Evolutionary conservation across 1,140 invertebrate genomes (phyloP).

Genomic region (Drusus annulatus): DNA sequence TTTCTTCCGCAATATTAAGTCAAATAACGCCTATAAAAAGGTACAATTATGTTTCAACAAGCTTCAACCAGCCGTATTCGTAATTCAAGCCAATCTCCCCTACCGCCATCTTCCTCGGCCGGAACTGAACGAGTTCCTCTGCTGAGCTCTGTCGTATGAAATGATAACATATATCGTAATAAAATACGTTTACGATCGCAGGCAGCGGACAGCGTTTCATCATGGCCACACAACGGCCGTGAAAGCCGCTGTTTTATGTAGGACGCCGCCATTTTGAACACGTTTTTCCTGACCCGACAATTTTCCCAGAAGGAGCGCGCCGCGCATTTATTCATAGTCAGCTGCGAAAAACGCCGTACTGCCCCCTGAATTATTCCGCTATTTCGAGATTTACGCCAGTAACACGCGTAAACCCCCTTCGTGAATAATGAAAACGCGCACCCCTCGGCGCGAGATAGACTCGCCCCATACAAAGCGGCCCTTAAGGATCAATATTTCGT

Average conservation of each 20-base stretch:
- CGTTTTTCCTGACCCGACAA: slow-evolving; percentile 46
- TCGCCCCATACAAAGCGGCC: slow-evolving; percentile 41
- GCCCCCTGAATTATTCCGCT: slow-evolving; percentile 34
- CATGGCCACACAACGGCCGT: not conserved
- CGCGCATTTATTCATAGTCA: slow-evolving; percentile 38
- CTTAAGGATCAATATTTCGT: slow-evolving; percentile 56
- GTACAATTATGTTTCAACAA: not conserved
- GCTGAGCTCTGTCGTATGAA: slow-evolving; percentile 7
- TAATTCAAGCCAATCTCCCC: not conserved
- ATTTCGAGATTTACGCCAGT: slow-evolving; percentile 43
- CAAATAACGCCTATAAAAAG: not conserved
- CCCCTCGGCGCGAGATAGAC: slow-evolving; percentile 45
- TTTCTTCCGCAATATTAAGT: too few species aligned
- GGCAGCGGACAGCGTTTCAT: slow-evolving; percentile 7
- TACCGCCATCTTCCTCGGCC: too few species aligned
- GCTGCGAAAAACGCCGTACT: slow-evolving; percentile 7
- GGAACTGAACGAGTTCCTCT: not conserved
- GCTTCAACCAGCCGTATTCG: not conserved
- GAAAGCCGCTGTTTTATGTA: slow-evolving; percentile 33
- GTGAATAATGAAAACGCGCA: slow-evolving; percentile 45
- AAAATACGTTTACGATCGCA: slow-evolving; percentile 25
- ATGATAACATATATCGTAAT: slow-evolving; percentile 10
- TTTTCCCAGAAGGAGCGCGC: slow-evolving; percentile 20
- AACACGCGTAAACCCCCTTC: slow-evolving; percentile 38
- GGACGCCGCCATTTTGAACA: slow-evolving; percentile 27